Evolutionary conservation across 1,140 invertebrate genomes (phyloP).

Genomic region (Dolichoris vasculosae): DNA sequence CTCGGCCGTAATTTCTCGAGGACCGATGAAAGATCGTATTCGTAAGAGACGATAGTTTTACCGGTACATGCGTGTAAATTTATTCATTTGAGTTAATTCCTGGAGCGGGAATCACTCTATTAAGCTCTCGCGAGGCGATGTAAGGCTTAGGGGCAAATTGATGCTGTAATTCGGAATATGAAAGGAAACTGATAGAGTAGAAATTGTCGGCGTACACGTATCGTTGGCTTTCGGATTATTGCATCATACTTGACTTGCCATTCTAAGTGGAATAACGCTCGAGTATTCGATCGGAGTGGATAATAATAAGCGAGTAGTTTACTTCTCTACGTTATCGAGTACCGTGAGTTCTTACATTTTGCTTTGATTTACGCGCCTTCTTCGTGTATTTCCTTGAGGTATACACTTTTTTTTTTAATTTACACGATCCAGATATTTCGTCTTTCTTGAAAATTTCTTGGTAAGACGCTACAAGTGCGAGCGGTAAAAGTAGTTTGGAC

Average conservation of each 20-base stretch:
- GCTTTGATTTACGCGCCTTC: neutral
- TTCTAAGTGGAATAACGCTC: conserved; percentile 9
- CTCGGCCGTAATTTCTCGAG: neutral
- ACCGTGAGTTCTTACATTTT: neutral
- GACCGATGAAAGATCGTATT: neutral
- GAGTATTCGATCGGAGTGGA: neutral
- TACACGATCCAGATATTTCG: too few species aligned
- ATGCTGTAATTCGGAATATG: conserved; percentile 64
- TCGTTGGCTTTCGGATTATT: conserved; percentile 1
- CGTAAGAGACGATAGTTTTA: conserved; percentile 56
- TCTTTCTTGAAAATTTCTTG: too few species aligned
- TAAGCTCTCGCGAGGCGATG: conserved; percentile 56
- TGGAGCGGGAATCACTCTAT: conserved; percentile 61
- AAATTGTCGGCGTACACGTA: conserved; percentile 52
- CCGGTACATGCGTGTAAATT: conserved; percentile 43
- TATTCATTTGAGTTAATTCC: conserved; percentile 65
- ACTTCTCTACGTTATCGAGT: neutral
- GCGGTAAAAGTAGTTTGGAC: too few species aligned
- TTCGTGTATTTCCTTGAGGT: too few species aligned
- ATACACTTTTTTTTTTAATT: neutral
- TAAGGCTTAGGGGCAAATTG: conserved; percentile 63
- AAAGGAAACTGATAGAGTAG: conserved; percentile 54
- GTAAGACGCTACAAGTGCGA: too few species aligned
- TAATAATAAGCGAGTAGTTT: neutral
- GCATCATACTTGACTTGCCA: conserved; percentile 9